These are phyloP conservation scores for Ctenopoma multispine DNA, from an alignment of 2,797 vertebrate species.

Conservation along the genomic window DNA sequence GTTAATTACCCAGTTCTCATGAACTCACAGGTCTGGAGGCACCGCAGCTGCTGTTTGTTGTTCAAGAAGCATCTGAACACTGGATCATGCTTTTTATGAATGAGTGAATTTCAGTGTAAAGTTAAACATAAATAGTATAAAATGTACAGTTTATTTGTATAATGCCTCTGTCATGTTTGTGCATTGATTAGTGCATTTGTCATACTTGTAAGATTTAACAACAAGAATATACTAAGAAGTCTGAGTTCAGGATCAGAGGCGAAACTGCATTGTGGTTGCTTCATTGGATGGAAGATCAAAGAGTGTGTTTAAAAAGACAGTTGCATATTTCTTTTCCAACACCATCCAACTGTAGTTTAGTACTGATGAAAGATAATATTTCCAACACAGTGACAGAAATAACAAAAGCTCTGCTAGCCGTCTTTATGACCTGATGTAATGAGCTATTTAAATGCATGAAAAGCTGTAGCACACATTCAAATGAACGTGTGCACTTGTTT, in stretches of 20 bases:
- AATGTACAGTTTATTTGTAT: not conserved
- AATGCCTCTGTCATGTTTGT: not conserved
- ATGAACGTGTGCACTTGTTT: conserved; percentile 5
- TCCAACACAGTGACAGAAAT: conserved; percentile 37
- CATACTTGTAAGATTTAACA: conserved; percentile 1
- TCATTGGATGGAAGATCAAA: conserved; percentile 17
- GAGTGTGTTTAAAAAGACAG: conserved; percentile 10
- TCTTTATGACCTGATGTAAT: conserved; percentile 67
- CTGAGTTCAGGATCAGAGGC: not conserved
- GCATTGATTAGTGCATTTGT: not conserved
- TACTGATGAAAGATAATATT: conserved; percentile 54
- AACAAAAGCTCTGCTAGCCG: conserved; percentile 26
- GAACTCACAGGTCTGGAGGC: conserved; percentile 44
- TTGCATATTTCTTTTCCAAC: conserved; percentile 2
- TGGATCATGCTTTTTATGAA: conserved; percentile 32
- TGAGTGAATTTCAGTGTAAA: conserved; percentile 9
- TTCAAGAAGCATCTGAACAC: conserved; percentile 15
- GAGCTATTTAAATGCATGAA: conserved; percentile 85
- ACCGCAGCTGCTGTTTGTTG: conserved; percentile 40
- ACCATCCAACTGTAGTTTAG: not conserved
- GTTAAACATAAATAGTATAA: not conserved
- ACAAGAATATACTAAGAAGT: not conserved
- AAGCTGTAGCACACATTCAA: conserved; percentile 50
- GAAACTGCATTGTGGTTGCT: not conserved
- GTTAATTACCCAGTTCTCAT: conserved; percentile 43